phyloP scores from a whole-genome alignment of 2,888 invertebrate genomes.

The Nomada lathburiana region DNA sequence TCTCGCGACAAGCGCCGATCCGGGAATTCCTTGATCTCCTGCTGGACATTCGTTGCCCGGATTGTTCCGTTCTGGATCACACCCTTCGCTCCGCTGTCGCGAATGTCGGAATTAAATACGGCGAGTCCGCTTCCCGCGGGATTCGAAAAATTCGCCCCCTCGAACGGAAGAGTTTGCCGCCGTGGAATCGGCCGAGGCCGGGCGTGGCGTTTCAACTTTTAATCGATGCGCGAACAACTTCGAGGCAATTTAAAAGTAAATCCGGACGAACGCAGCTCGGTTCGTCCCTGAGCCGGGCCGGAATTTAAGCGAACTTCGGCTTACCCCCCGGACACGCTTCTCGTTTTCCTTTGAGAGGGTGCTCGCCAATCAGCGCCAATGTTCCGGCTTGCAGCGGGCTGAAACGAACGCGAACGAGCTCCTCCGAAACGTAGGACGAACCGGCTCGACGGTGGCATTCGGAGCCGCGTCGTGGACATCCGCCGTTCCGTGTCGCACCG shows the following conservation, averaged over 20 bases:
- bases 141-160: not conserved
- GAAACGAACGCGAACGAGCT: not conserved
- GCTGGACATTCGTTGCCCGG: constrained; percentile 27
- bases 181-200: not conserved
- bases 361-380: not conserved
- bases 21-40: constrained; percentile 55
- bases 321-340: not conserved
- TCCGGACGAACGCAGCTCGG: not conserved
- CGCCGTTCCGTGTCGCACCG: too few relatives aligned
- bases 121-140: constrained; percentile 1
- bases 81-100: too few relatives aligned
- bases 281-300: not conserved
- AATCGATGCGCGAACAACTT: not conserved
- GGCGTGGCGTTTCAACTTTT: not conserved
- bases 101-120: constrained; percentile 20
- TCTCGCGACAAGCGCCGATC: constrained; percentile 16
- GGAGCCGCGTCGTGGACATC: too few relatives aligned
- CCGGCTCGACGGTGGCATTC: not conserved
- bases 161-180: not conserved
- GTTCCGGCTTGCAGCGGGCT: not conserved
- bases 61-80: constrained; percentile 19
- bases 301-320: not conserved
- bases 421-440: not conserved
- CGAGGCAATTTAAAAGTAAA: not conserved
- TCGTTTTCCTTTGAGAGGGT: not conserved